Evolutionary conservation across 2,797 vertebrate genomes (phyloP).

Genomic region (Dryobates pubescens): DNA sequence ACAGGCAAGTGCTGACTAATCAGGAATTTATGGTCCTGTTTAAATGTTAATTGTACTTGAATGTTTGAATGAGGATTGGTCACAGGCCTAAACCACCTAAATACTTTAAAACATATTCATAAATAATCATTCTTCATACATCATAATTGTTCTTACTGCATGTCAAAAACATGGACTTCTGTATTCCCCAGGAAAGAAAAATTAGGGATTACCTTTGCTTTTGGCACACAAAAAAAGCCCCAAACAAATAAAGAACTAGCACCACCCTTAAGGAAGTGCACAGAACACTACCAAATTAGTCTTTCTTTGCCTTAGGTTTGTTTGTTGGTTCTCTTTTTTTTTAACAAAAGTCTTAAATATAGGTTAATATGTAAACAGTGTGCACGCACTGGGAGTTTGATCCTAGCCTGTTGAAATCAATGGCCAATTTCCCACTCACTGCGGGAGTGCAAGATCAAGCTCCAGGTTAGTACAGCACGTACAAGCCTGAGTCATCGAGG

Average conservation of each 20-base stretch:
- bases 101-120: slow-evolving; percentile 39
- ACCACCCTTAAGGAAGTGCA: slow-evolving; percentile 11
- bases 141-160: slow-evolving; percentile 5
- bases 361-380: slow-evolving; percentile 92
- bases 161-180: neutral
- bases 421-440: slow-evolving; percentile 40
- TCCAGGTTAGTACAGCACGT: neutral
- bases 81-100: slow-evolving; percentile 11
- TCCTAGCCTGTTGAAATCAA: slow-evolving; percentile 48
- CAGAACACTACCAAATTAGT: neutral
- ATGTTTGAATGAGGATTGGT: neutral
- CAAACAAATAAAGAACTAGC: slow-evolving; percentile 10
- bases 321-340: neutral
- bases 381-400: slow-evolving; percentile 72
- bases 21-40: neutral
- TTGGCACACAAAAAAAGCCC: neutral
- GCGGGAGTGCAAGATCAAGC: slow-evolving; percentile 49
- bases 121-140: slow-evolving; percentile 59
- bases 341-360: slow-evolving; percentile 89
- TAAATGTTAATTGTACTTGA: neutral
- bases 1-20: too few relatives aligned
- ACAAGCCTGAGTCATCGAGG: neutral
- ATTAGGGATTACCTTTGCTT: neutral
- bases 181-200: slow-evolving; percentile 1
- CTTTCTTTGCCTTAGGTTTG: neutral